These are phyloP conservation scores for Muscicapa striata DNA, from an alignment of 2,797 vertebrate genomes.

Conservation along the genomic window DNA sequence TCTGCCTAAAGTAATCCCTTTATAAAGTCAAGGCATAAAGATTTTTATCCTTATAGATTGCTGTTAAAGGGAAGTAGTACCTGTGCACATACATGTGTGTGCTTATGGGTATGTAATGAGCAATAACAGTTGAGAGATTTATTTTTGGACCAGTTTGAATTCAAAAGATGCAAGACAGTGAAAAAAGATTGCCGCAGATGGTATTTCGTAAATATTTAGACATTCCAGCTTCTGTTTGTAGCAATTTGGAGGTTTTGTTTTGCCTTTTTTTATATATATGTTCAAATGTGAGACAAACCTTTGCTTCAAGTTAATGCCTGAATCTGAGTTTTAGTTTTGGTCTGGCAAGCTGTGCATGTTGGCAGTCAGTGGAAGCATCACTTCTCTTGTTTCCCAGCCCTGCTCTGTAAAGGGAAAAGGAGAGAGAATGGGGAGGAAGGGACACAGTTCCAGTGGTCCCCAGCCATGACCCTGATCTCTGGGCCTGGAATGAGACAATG, in stretches of 20 bases:
- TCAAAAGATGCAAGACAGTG: constrained; percentile 1
- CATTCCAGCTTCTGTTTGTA: constrained; percentile 30
- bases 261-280: background rate
- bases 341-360: background rate
- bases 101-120: background rate
- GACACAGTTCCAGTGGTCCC: background rate
- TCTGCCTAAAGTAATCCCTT: constrained; percentile 59
- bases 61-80: background rate
- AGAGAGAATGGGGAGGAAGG: background rate
- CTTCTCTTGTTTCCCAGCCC: background rate
- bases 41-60: constrained; percentile 13
- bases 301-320: background rate
- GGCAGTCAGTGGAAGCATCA: background rate
- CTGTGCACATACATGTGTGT: background rate
- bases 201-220: constrained; percentile 55
- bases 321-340: background rate
- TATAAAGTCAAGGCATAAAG: constrained; percentile 55
- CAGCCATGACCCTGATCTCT: background rate
- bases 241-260: constrained; percentile 18
- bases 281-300: constrained; percentile 14
- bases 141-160: constrained; percentile 18
- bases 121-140: background rate
- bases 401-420: background rate
- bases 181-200: constrained; percentile 41
- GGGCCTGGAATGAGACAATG: background rate